These are phyloP conservation scores for Abrostola triplasia DNA, from an alignment of 2,888 invertebrate genomes.

Conservation along the genomic window DNA sequence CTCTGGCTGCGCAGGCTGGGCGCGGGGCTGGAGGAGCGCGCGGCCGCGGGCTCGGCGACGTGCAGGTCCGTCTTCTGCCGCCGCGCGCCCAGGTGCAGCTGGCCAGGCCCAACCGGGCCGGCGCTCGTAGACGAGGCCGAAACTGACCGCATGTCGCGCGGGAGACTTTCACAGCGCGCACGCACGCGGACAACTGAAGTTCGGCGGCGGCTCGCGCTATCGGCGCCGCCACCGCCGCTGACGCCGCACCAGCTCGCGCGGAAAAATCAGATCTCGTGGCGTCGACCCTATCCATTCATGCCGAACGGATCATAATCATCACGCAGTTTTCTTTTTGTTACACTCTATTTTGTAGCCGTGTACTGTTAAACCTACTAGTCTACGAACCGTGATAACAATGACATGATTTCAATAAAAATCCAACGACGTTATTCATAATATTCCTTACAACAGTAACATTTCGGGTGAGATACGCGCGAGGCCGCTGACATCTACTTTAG, in stretches of 20 bases:
- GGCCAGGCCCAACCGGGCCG: constrained; percentile 55
- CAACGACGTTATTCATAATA: constrained; percentile 36
- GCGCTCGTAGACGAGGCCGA: constrained; percentile 65
- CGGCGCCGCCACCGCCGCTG: constrained; percentile 71
- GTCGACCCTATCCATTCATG: constrained; percentile 86
- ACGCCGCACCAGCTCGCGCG: constrained; percentile 77
- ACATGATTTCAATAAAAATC: constrained; percentile 29
- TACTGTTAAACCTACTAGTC: constrained; percentile 62
- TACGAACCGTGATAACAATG: constrained; percentile 60
- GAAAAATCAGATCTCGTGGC: constrained; percentile 83
- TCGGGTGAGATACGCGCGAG: constrained; percentile 48
- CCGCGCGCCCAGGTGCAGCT: constrained; percentile 82
- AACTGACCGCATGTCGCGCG: constrained; percentile 80
- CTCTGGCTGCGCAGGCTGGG: constrained; percentile 88
- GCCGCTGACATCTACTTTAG: constrained; percentile 68
- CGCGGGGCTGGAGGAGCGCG: constrained; percentile 80
- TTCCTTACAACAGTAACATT: constrained; percentile 30
- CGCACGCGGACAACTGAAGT: constrained; percentile 84
- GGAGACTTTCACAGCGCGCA: constrained; percentile 86
- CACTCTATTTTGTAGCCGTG: constrained; percentile 79
- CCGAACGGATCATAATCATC: constrained; percentile 79
- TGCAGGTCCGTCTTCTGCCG: constrained; percentile 88
- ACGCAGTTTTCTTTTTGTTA: constrained; percentile 81
- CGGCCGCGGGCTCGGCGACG: constrained; percentile 78
- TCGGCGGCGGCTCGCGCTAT: constrained; percentile 72